Percentiles rank a stretch among this genome's conserved stretches.
Evolutionary conservation across 2,113 vertebrate genomes (phyloP).

Genomic region (Hydropotes inermis): DNA sequence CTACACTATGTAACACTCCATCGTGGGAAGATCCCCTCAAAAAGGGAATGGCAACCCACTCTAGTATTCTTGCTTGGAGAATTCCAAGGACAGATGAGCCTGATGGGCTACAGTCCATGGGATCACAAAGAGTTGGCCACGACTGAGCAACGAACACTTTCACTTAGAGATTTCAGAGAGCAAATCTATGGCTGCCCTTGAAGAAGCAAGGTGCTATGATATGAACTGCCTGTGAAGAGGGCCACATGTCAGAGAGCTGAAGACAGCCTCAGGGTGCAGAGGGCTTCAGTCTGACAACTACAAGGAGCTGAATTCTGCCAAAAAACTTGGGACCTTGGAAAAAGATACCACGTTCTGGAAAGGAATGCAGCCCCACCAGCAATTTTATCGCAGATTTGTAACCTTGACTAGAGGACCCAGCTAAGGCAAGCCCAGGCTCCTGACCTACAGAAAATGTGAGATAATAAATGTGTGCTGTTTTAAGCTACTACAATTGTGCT

Average conservation of each 20-base stretch:
- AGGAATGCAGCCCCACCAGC: not conserved
- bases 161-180: not conserved
- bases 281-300: not conserved
- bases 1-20: not conserved
- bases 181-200: not conserved
- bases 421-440: not conserved
- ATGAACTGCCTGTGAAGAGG: not conserved
- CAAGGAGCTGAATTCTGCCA: not conserved
- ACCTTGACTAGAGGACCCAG: not conserved
- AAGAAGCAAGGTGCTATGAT: not conserved
- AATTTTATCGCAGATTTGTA: not conserved
- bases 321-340: not conserved
- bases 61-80: not conserved
- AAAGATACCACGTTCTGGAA: not conserved
- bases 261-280: not conserved
- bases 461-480: not conserved
- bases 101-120: not conserved
- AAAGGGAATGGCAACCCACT: not conserved
- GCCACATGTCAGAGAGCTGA: not conserved
- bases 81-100: not conserved
- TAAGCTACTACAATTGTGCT: not conserved
- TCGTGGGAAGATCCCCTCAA: not conserved
- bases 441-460: not conserved
- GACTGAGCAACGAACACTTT: not conserved
- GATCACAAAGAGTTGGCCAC: not conserved